A percentile compares a stretch with the other conserved stretches of the same genome.
phyloP scores from a whole-genome alignment of 2,888 invertebrate genomes.

The Lasioglossum leucozonium region DNA sequence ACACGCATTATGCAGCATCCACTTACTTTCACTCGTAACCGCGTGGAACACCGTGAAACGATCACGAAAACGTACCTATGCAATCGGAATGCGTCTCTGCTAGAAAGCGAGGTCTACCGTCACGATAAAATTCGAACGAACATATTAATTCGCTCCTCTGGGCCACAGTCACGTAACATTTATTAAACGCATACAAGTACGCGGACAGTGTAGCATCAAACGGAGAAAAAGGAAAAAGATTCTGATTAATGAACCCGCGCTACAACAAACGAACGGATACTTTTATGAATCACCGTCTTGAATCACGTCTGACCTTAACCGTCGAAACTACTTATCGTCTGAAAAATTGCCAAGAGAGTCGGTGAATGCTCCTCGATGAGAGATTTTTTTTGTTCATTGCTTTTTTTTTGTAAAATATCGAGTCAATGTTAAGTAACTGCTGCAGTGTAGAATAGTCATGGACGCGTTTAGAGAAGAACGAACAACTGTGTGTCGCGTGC shows the following conservation, averaged over 20 bases:
- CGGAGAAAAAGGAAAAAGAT: neutral
- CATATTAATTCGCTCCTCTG: constrained; percentile 1
- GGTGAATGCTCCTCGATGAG: constrained; percentile 11
- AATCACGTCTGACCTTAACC: constrained; percentile 5
- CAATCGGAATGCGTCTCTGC: constrained; percentile 44
- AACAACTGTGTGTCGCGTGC: constrained; percentile 65
- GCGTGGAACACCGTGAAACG: constrained; percentile 34
- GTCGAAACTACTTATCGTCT: neutral
- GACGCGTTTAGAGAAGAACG: constrained; percentile 57
- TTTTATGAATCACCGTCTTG: neutral
- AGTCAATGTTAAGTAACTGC: neutral
- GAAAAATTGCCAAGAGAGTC: neutral
- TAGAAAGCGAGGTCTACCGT: constrained; percentile 40
- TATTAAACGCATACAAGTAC: constrained; percentile 17
- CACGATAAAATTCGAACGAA: constrained; percentile 11
- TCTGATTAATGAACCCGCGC: neutral
- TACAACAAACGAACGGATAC: neutral
- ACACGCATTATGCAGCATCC: constrained; percentile 58
- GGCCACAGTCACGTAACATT: constrained; percentile 3
- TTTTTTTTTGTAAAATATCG: neutral
- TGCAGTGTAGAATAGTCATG: constrained; percentile 21
- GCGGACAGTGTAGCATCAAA: neutral
- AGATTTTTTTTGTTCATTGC: neutral
- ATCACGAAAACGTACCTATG: constrained; percentile 45
- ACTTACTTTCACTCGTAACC: constrained; percentile 66